These are phyloP conservation scores for Pinctada fucata DNA, from an alignment of 2,888 invertebrate species.

Conservation along the genomic window DNA sequence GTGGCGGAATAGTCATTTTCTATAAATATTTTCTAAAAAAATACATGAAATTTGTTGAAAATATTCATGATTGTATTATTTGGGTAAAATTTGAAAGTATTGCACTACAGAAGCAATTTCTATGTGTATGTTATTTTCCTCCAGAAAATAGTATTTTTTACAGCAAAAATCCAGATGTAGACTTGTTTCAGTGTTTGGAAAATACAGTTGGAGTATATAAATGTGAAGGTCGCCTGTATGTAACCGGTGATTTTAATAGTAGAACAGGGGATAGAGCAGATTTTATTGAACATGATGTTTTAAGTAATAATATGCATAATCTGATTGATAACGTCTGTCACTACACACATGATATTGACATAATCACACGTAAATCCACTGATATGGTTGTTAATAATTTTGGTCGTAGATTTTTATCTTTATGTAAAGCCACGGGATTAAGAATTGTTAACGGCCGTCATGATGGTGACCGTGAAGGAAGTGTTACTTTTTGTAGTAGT, in stretches of 20 bases:
- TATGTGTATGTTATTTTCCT: constrained; percentile 8
- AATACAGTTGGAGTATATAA: constrained; percentile 24
- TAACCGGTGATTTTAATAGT: constrained; percentile 38
- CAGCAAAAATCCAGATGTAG: constrained; percentile 9
- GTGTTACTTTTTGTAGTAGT: too few relatives aligned
- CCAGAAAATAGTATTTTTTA: constrained; percentile 24
- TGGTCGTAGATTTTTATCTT: too few relatives aligned
- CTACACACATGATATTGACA: neutral
- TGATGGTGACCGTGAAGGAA: neutral
- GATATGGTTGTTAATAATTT: too few relatives aligned
- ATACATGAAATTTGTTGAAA: constrained; percentile 10
- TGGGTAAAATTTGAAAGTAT: constrained; percentile 22
- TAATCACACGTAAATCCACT: too few relatives aligned
- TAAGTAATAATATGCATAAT: constrained; percentile 1
- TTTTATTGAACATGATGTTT: constrained; percentile 14
- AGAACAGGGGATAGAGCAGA: constrained; percentile 25
- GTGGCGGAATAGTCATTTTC: constrained; percentile 20
- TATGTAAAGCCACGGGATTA: too few relatives aligned
- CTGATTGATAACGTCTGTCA: neutral
- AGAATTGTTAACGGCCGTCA: constrained; percentile 28
- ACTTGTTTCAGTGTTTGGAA: constrained; percentile 35
- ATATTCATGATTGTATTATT: constrained; percentile 27
- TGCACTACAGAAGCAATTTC: neutral
- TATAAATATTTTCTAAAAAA: neutral
- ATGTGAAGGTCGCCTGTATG: constrained; percentile 20